Percentiles rank a stretch among this genome's conserved stretches.
phyloP scores from a whole-genome alignment of 2,888 invertebrate species.

The Eupithecia exiguata region DNA sequence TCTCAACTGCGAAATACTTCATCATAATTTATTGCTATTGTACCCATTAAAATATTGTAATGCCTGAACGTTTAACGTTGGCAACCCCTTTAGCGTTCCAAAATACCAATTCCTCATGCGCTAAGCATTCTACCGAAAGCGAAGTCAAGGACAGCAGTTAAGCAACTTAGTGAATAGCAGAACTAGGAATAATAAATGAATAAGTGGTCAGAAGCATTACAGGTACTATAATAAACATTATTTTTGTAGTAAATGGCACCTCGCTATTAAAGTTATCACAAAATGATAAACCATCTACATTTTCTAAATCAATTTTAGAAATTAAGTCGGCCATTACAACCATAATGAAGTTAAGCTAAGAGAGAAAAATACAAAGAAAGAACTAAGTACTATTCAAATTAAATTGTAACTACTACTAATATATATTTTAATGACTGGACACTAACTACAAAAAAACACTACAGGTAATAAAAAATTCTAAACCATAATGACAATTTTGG shows the following conservation, averaged over 20 bases:
- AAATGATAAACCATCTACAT: constrained; percentile 51
- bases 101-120: constrained; percentile 34
- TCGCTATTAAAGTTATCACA: constrained; percentile 74
- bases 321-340: constrained; percentile 22
- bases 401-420: constrained; percentile 24
- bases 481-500: constrained; percentile 37
- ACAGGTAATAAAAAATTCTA: not conserved
- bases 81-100: not conserved
- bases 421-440: constrained; percentile 42
- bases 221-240: constrained; percentile 65
- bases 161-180: constrained; percentile 58
- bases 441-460: constrained; percentile 32
- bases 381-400: constrained; percentile 18
- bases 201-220: constrained; percentile 63
- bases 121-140: constrained; percentile 41
- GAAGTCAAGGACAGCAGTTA: constrained; percentile 49
- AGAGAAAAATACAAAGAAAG: constrained; percentile 10
- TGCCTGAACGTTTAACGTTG: constrained; percentile 5
- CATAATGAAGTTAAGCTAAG: constrained; percentile 9
- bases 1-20: constrained; percentile 54
- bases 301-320: constrained; percentile 31
- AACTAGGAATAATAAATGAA: constrained; percentile 61
- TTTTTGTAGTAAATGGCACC: constrained; percentile 77
- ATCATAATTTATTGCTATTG: constrained; percentile 1
- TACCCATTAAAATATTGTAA: not conserved